Base-by-base conservation (phyloP, 2,113 vertebrate species). In the Ariopsis seemanni region DNA sequence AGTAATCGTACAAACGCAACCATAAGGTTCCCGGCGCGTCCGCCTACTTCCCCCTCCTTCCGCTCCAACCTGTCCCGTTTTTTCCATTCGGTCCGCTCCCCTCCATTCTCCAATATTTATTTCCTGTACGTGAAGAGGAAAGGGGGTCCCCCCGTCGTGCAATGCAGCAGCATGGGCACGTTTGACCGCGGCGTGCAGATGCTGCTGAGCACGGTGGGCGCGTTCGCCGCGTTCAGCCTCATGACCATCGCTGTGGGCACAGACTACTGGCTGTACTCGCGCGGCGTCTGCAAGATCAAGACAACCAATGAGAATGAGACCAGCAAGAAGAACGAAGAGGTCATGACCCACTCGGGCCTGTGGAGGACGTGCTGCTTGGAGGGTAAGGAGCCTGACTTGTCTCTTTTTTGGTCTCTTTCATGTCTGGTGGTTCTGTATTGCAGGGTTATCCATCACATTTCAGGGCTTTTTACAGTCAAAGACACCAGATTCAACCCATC, bases 101-200 rank as follows among this genome's bases (percentile, higher is more conserved):
- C 92, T 91, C 92, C 95, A 93, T 94, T 95, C 95, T 96, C 95
- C 95, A 96, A 95, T 95, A 96, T 96, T 96, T 96, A 96, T 94
- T 96, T 96, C 95, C 94, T 96, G 91, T 96, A 96, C 93, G 94
- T 96, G 92, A 96, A 96, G 92, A 94, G 94, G 94, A 97, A 98
- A 98, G 97, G 97, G 97, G 95, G 97, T 96, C 96, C 97, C 97
- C 97, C 98, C 97, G 98, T 99, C 97, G 97, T 99, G 98, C 97
- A 99, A 99, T 99, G 98, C 97, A 97, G 98, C 96, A 99, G 97
- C 97, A 99, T 99, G 98, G 98, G 97, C 95, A 97, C 99, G 96
- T 99, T 99, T 98, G 98, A 99, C 95, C 97, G 98, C 96, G 98
- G 98, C 96, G 97, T 99, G 95, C 98, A 99, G 96, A 99, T 99